These are phyloP conservation scores for Nycticorax nycticorax DNA, from an alignment of 2,113 vertebrate species.

Conservation along the genomic window DNA sequence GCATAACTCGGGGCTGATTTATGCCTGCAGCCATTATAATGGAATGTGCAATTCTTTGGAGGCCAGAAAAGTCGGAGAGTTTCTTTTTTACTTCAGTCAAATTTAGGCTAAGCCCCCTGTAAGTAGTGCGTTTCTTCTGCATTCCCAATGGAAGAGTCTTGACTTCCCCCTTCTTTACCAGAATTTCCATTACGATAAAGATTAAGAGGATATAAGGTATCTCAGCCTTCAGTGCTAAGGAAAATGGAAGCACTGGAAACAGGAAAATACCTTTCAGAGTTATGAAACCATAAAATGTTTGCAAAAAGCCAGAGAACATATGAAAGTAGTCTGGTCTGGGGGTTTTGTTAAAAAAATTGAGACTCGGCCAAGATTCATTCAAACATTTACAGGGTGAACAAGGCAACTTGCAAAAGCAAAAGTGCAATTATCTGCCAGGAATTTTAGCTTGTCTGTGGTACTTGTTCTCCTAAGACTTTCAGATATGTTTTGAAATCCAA, in stretches of 20 bases:
- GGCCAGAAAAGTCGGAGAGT: background rate
- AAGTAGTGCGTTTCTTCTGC: background rate
- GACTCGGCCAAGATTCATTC: background rate
- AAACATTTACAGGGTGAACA: background rate
- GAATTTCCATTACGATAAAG: background rate
- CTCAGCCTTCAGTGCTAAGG: background rate
- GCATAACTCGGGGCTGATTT: conserved; percentile 23
- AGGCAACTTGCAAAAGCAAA: background rate
- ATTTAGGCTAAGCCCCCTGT: background rate
- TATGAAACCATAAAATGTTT: background rate
- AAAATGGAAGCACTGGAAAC: background rate
- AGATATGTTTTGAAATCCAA: background rate
- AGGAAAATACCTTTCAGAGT: conserved; percentile 3
- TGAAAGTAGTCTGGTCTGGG: background rate
- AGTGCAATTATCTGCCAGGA: background rate
- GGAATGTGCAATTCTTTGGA: conserved; percentile 37
- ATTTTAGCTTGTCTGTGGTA: background rate
- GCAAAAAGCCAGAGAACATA: background rate
- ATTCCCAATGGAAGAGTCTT: background rate
- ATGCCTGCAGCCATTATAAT: conserved; percentile 1
- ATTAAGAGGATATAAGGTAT: background rate
- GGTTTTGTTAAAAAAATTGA: background rate
- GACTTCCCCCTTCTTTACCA: background rate
- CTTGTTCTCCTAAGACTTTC: background rate
- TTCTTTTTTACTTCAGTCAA: conserved; percentile 15